phyloP scores from a whole-genome alignment of 2,113 vertebrate genomes.

The Uria aalge region DNA sequence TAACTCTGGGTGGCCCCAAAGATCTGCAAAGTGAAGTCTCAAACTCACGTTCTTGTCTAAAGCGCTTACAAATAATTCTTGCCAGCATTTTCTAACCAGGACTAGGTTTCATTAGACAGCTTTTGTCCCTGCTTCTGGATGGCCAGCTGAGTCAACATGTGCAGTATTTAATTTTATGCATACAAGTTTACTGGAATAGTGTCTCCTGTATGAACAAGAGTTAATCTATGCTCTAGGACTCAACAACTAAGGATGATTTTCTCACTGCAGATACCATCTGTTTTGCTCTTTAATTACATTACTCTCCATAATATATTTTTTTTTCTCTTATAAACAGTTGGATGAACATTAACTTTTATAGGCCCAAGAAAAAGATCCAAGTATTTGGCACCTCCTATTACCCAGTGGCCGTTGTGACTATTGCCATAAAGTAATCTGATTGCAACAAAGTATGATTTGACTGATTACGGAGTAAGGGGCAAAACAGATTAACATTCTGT shows the following conservation, averaged over 20 bases:
- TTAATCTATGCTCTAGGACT: neutral
- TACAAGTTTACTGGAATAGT: neutral
- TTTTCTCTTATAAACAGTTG: neutral
- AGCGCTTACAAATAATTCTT: neutral
- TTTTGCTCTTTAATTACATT: conserved; percentile 30
- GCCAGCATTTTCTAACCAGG: neutral
- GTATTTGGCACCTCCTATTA: neutral
- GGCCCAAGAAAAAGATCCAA: neutral
- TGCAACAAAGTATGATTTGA: neutral
- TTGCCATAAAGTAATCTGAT: neutral
- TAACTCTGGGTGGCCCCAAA: neutral
- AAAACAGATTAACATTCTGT: neutral
- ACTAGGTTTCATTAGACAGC: neutral
- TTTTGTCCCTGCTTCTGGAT: neutral
- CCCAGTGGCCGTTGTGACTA: neutral
- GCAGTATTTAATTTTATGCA: neutral
- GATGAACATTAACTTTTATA: conserved; percentile 32
- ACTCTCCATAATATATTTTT: neutral
- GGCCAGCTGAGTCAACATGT: neutral
- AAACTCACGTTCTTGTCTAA: neutral
- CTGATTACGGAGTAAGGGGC: neutral
- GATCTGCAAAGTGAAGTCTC: neutral
- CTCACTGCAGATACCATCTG: neutral
- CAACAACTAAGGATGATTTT: neutral
- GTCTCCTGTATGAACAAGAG: neutral